Conservation (phyloP, 2,797 vertebrate genomes). For the Phylloscopus collybita region DNA sequence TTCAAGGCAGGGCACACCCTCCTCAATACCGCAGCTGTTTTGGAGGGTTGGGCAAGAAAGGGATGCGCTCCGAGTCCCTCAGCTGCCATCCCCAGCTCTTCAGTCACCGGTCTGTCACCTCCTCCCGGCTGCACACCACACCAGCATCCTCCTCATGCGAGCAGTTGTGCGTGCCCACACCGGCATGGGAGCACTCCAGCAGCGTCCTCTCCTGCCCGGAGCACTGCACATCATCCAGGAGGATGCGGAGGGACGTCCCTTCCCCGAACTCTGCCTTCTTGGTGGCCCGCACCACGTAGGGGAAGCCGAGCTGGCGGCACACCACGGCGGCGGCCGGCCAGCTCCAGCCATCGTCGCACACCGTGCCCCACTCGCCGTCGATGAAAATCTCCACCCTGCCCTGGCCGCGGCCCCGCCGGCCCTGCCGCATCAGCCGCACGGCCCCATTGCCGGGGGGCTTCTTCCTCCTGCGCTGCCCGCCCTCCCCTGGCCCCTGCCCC, state of each 20-base stretch:
- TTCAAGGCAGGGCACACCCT: background rate
- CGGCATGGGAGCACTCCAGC: conserved; percentile 85
- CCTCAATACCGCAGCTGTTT: background rate
- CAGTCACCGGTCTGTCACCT: conserved; percentile 9
- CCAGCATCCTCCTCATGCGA: conserved; percentile 90
- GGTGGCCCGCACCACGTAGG: conserved; percentile 77
- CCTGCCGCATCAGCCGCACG: conserved; percentile 80
- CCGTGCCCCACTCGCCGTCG: conserved; percentile 87
- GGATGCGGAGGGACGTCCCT: conserved; percentile 81
- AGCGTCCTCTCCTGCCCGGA: conserved; percentile 83
- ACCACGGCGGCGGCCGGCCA: conserved; percentile 81
- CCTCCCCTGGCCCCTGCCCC: conserved; percentile 56
- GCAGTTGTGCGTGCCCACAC: conserved; percentile 86
- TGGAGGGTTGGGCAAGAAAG: background rate
- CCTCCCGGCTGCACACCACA: conserved; percentile 83
- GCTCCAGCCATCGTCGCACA: conserved; percentile 92
- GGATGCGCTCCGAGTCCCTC: rapidly evolving
- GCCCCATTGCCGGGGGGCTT: conserved; percentile 75
- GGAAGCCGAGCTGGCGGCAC: conserved; percentile 90
- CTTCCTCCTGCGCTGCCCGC: conserved; percentile 56
- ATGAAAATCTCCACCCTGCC: conserved; percentile 89
- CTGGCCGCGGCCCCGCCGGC: background rate
- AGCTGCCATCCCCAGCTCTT: background rate
- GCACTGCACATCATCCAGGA: conserved; percentile 91
- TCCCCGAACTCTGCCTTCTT: conserved; percentile 90